These are phyloP conservation scores for Oreohelix idahoensis DNA, from an alignment of 1,140 invertebrate species.

Conservation along the genomic window DNA sequence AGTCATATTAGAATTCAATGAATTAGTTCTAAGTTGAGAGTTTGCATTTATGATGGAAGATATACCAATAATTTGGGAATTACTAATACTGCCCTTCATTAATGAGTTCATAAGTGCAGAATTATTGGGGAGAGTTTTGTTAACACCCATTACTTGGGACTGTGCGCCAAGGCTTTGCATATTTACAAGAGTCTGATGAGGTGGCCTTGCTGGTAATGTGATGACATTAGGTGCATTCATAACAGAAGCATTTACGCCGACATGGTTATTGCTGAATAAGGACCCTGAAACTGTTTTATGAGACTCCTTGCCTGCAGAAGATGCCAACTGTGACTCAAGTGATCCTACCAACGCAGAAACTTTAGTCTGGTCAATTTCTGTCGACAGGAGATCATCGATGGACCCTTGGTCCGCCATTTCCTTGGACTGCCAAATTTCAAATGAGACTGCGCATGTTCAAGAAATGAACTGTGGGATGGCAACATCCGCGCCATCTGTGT, in stretches of 20 bases:
- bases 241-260: constrained; percentile 53
- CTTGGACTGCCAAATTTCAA: constrained; percentile 75
- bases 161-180: background rate
- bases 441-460: constrained; percentile 77
- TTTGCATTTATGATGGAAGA: constrained; percentile 58
- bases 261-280: constrained; percentile 67
- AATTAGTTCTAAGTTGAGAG: constrained; percentile 5
- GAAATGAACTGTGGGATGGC: constrained; percentile 60
- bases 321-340: constrained; percentile 85
- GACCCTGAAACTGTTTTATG: constrained; percentile 64
- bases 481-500: constrained; percentile 36
- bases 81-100: constrained; percentile 27
- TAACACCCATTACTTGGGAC: background rate
- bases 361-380: constrained; percentile 90
- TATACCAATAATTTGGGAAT: constrained; percentile 59
- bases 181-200: constrained; percentile 17
- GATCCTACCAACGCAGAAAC: constrained; percentile 89
- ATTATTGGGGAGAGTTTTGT: background rate
- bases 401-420: constrained; percentile 97
- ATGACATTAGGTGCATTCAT: constrained; percentile 44
- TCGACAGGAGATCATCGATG: constrained; percentile 94
- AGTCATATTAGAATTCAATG: background rate
- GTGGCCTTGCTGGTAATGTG: background rate
- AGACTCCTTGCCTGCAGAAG: constrained; percentile 75
- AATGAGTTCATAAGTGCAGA: constrained; percentile 24